Base-by-base conservation (phyloP, 2,888 invertebrate genomes). In the Monoplex corrugatus region DNA sequence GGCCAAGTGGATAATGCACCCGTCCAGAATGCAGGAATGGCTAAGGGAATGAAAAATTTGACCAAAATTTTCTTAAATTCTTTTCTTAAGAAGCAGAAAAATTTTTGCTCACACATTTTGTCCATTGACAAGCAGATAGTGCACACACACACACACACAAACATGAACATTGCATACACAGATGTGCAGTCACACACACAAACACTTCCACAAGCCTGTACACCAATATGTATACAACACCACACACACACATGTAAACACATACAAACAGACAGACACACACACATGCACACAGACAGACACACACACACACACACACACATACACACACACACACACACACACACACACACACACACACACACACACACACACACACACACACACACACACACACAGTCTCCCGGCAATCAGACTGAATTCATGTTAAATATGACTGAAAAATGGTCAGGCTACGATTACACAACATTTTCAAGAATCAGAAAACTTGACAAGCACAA, bases 131-230 rank as follows among this genome's bases (percentile, higher is more conserved):
- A 8, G 8, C 50, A 8, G 19, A 50, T 19, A 50, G 10, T 13
- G 19, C 75, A 75, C 75, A 75, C 75, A 75, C 75, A 75, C 35
- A 75, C 32, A 32, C 38, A 35, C 32, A 75, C 75, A 75, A 32
- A 75, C 75, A 75, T 35, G 19, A 32, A 75, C 75, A 75, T n/a
- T n/a, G n/a, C 68, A n/a, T n/a, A 68, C 68, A 68, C 68, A 68
- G 28, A 68, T n/a, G n/a, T n/a, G n/a, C 63, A 63, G 28, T 28
- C 63, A n/a, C 63, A 63, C 63, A 63, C 63, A 28, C 63, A 63
- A 28, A 28, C 8, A 19, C 63, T 5, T n/a, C 5, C 63, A 19
- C 63, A n/a, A 5, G 28, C 63, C 19, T n/a, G 28, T n/a, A n/a
- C 63, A 19, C 23, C 5, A 19, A 63, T n/a, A 63, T n/a, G 23